Evolutionary conservation across 2,888 invertebrate species (phyloP).

Genomic region (Drosophila trichaetosa): DNA sequence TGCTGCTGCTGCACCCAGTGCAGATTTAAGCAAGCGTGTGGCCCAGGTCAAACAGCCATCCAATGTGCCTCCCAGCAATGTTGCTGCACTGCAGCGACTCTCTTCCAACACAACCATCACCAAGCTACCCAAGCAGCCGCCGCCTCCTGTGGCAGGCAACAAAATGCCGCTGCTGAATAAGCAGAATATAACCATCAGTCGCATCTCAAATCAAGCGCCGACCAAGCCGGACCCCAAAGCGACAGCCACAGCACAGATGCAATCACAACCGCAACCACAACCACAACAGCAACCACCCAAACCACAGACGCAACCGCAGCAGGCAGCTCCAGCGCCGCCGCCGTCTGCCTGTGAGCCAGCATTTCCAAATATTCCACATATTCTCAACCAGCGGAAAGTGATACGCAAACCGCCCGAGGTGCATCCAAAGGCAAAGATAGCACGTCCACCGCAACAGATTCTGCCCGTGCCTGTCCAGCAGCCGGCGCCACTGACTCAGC

Average conservation of each 20-base stretch:
- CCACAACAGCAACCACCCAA: slow-evolving; percentile 29
- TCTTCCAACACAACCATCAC: slow-evolving; percentile 76
- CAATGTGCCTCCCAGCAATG: slow-evolving; percentile 33
- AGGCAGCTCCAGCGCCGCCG: slow-evolving; percentile 26
- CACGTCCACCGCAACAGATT: slow-evolving; percentile 55
- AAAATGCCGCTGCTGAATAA: slow-evolving; percentile 80
- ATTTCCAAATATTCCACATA: slow-evolving; percentile 17
- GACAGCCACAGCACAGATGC: slow-evolving; percentile 66
- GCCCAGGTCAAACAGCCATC: slow-evolving; percentile 33
- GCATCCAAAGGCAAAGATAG: slow-evolving; percentile 26
- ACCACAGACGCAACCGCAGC: slow-evolving; percentile 46
- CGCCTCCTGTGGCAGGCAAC: slow-evolving; percentile 14
- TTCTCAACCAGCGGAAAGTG: slow-evolving; percentile 52
- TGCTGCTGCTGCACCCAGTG: neutral
- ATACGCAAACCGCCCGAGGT: slow-evolving; percentile 52
- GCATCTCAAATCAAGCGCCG: slow-evolving; percentile 62
- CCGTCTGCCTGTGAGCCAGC: slow-evolving; percentile 11
- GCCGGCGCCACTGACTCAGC: neutral
- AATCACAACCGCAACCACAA: slow-evolving; percentile 26
- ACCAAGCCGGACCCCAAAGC: slow-evolving; percentile 43
- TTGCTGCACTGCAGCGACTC: slow-evolving; percentile 75
- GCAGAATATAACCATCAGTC: slow-evolving; percentile 83
- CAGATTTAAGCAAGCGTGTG: slow-evolving; percentile 32
- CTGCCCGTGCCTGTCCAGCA: slow-evolving; percentile 48
- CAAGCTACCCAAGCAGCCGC: slow-evolving; percentile 52